Evolutionary conservation across 2,888 invertebrate genomes (phyloP).

Genomic region (Beris chalybata): DNA sequence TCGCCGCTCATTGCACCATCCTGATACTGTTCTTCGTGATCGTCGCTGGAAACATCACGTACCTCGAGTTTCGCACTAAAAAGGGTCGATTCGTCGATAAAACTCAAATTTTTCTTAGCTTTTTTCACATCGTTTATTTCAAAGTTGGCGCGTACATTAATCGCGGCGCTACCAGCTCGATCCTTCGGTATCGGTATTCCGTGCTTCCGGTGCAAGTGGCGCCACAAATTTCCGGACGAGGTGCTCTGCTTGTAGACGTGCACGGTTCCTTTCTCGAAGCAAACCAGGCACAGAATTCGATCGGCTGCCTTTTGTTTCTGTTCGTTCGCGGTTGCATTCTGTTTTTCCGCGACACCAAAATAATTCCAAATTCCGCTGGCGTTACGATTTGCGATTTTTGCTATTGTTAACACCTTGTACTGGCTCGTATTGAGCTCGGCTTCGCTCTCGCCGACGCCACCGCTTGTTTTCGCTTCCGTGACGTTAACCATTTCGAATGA

Average conservation of each 20-base stretch:
- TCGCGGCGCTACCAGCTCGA: slow-evolving; percentile 11
- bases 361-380: slow-evolving; percentile 40
- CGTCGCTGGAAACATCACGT: not conserved
- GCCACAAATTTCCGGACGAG: slow-evolving; percentile 41
- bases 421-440: slow-evolving; percentile 2
- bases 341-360: slow-evolving; percentile 37
- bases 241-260: slow-evolving; percentile 41
- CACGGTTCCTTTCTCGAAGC: slow-evolving; percentile 37
- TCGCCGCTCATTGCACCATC: too few relatives aligned
- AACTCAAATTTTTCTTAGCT: too few relatives aligned
- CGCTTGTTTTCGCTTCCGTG: too few relatives aligned
- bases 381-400: slow-evolving; percentile 11
- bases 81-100: too few relatives aligned
- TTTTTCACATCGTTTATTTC: not conserved
- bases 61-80: too few relatives aligned
- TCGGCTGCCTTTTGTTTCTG: slow-evolving; percentile 21
- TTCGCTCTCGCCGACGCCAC: too few relatives aligned
- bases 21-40: too few relatives aligned
- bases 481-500: too few relatives aligned
- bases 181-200: slow-evolving; percentile 39
- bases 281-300: slow-evolving; percentile 39
- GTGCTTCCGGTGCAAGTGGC: slow-evolving; percentile 40
- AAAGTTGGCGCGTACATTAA: not conserved
- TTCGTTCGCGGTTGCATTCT: not conserved
- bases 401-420: slow-evolving; percentile 14